phyloP scores from a whole-genome alignment of 2,888 invertebrate species.

The Idaea biselata region DNA sequence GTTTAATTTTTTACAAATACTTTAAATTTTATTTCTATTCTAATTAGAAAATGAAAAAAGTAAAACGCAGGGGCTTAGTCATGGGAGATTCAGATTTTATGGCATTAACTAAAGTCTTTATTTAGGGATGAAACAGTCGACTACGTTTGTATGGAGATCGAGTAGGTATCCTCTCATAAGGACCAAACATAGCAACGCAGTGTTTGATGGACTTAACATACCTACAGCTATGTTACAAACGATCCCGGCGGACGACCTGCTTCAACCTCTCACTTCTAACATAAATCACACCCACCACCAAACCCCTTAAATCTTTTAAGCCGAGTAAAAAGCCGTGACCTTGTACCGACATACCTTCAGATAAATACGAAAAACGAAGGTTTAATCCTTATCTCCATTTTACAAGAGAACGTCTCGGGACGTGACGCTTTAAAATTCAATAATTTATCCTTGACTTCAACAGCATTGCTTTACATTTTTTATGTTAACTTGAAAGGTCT shows the following conservation, averaged over 20 bases:
- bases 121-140: too few species aligned
- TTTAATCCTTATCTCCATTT: neutral
- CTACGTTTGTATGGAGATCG: too few species aligned
- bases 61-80: too few species aligned
- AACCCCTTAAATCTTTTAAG: neutral
- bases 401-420: neutral
- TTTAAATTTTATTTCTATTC: too few species aligned
- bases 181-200: too few species aligned
- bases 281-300: neutral
- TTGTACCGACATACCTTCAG: neutral
- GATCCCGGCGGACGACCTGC: neutral
- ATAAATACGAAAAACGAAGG: neutral
- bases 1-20: too few species aligned
- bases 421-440: neutral
- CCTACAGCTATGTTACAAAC: neutral
- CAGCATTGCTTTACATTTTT: neutral
- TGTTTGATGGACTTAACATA: neutral
- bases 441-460: neutral
- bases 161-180: too few species aligned
- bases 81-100: too few species aligned
- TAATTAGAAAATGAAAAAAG: too few species aligned
- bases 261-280: neutral
- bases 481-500: neutral
- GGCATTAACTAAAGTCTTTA: too few species aligned
- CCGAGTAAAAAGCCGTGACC: neutral